Evolutionary conservation across 2,797 vertebrate genomes (phyloP), one percentile per base, ranked within the genome.

Genomic region (Eremophila alpestris): DNA sequence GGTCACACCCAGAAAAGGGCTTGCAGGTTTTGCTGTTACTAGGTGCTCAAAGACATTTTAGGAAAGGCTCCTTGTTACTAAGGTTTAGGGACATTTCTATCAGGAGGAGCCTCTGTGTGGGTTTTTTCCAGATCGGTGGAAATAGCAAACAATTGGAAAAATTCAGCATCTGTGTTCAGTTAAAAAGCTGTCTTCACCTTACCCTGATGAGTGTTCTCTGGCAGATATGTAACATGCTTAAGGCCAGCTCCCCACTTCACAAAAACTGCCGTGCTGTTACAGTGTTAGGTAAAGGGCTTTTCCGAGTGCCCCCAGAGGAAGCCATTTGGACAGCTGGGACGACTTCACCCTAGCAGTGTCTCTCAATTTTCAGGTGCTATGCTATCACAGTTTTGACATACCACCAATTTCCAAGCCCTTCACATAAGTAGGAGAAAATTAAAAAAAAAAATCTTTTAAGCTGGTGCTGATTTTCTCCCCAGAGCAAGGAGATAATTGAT

Each of bases 151-250:
- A 88, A 76, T 67, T 1, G 71, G 59, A 81, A 95, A 81, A 79
- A 64, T 30, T 74, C 7, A 1, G 81, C 88, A 90, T 58, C 75
- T 80, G 75, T 45, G 41, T 89, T 89, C 49, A 64, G 45, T 95
- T 84, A 94, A 68, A 87, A 95, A 82, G 34, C 77, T 87, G 64
- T 94, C 89, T 94, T 76, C 64, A 71, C 65, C 38, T 81, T 64
- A 70, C 41, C 21, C 49, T 81, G 41, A 74, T 3, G 19, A 91
- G 71, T 77, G 67, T 77, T 71, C 55, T 81, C 83, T 15, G 7
- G 83, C 80, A 90, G 56, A 64, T 36, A 51, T 0, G 0, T 20
- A 70, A 52, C 3, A 9, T 8, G 10, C 30, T 77, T 82, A 79
- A 82, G 63, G 85, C 59, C 56, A 91, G 77, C 32, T 79, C 88